Evolutionary conservation across 1,140 invertebrate species (phyloP).

Genomic region (Drosophila kohkoa): DNA sequence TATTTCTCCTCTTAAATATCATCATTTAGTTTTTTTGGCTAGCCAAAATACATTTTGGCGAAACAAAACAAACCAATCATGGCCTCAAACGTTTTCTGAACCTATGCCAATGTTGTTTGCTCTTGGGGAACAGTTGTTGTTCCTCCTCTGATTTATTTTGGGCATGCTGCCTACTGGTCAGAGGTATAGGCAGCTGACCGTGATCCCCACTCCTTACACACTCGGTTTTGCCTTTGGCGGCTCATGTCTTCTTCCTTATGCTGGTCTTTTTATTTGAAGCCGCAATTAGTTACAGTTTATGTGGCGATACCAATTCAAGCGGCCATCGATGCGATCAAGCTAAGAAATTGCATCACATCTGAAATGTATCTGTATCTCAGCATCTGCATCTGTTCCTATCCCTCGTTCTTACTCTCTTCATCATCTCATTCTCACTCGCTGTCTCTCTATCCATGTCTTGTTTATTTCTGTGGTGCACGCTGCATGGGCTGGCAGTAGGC

Average conservation of each 20-base stretch:
- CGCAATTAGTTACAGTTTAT: constrained; percentile 84
- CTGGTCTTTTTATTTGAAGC: constrained; percentile 76
- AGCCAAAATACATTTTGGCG: constrained; percentile 1
- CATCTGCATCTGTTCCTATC: constrained; percentile 21
- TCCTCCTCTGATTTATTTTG: constrained; percentile 26
- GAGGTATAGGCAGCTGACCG: background rate
- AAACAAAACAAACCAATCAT: constrained; percentile 15
- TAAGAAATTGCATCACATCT: constrained; percentile 47
- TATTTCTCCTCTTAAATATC: background rate
- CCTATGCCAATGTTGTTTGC: constrained; percentile 69
- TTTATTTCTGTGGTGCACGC: background rate
- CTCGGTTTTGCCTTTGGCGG: constrained; percentile 36
- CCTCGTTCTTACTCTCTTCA: background rate
- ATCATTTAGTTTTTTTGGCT: constrained; percentile 10
- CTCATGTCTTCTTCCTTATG: constrained; percentile 44
- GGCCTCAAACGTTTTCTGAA: constrained; percentile 42
- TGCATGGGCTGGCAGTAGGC: constrained; percentile 52
- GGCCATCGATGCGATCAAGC: constrained; percentile 69
- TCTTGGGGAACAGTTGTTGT: constrained; percentile 37
- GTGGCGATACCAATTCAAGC: constrained; percentile 64
- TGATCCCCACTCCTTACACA: constrained; percentile 4
- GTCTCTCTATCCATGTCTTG: background rate
- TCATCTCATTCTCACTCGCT: background rate
- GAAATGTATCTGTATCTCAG: constrained; percentile 28
- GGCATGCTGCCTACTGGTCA: constrained; percentile 49